A percentile compares a stretch with the other conserved stretches of the same genome.
Conservation (phyloP, 2,797 vertebrate genomes). For the Lates japonicus region DNA sequence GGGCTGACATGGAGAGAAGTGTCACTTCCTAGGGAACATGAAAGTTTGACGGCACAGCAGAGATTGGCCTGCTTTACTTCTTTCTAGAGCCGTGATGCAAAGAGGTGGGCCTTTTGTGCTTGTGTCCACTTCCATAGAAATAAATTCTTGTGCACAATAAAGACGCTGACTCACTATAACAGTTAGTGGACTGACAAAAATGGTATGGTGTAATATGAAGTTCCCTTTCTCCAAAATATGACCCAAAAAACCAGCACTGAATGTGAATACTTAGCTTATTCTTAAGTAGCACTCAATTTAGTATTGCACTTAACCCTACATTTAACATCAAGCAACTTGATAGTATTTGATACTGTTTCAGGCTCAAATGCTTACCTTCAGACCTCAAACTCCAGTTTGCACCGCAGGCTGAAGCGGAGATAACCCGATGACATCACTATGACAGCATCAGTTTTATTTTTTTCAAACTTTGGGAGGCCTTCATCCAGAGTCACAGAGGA, state of each 20-base stretch:
- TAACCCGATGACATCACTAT: neutral
- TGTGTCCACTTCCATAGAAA: neutral
- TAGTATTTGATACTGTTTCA: neutral
- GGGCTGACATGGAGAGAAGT: conserved; percentile 71
- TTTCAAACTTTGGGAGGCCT: neutral
- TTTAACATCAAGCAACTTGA: neutral
- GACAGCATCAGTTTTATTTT: neutral
- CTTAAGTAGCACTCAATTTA: too few relatives aligned
- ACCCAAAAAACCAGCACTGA: neutral
- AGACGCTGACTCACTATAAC: too few relatives aligned
- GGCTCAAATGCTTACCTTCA: neutral
- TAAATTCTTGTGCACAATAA: neutral
- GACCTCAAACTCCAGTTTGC: neutral
- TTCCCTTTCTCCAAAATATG: neutral
- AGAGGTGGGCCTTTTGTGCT: neutral
- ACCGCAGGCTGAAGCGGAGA: neutral
- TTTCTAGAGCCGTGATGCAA: neutral
- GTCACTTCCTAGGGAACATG: conserved; percentile 68
- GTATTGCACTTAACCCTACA: neutral
- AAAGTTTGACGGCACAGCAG: conserved; percentile 38
- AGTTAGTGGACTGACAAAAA: neutral
- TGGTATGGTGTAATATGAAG: neutral
- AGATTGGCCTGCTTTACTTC: conserved; percentile 12
- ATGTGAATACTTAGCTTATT: too few relatives aligned
- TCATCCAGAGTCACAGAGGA: neutral